Evolutionary conservation across 1,140 invertebrate genomes (phyloP).

Genomic region (Probaryconus sp.): DNA sequence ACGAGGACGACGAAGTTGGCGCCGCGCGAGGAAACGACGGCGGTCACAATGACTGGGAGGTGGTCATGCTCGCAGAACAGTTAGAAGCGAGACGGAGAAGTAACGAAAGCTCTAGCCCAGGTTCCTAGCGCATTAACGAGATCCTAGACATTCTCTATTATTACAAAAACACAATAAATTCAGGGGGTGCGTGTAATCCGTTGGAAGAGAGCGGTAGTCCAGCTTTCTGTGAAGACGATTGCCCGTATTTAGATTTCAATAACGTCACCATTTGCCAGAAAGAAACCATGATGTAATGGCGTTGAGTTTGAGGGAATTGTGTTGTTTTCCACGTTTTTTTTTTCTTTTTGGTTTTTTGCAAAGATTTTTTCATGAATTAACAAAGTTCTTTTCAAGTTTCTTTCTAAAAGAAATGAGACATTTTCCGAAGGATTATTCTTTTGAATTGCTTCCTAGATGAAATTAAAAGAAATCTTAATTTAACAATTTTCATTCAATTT

Average conservation of each 20-base stretch:
- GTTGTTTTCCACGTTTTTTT: slow-evolving; percentile 5
- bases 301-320: slow-evolving; percentile 13
- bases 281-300: slow-evolving; percentile 73
- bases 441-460: too few relatives aligned
- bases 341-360: too few relatives aligned
- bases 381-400: too few relatives aligned
- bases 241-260: slow-evolving; percentile 68
- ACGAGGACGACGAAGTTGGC: slow-evolving; percentile 66
- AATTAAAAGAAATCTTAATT: too few relatives aligned
- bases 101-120: slow-evolving; percentile 73
- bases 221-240: slow-evolving; percentile 67
- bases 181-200: slow-evolving; percentile 52
- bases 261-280: slow-evolving; percentile 68
- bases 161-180: slow-evolving; percentile 64
- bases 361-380: too few relatives aligned
- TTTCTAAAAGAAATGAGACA: too few relatives aligned
- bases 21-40: slow-evolving; percentile 64
- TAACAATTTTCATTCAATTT: too few relatives aligned
- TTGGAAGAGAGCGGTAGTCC: slow-evolving; percentile 53
- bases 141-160: slow-evolving; percentile 71
- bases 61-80: slow-evolving; percentile 86
- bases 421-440: too few relatives aligned
- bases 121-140: slow-evolving; percentile 77
- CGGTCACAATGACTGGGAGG: slow-evolving; percentile 85
- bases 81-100: slow-evolving; percentile 81